A percentile compares a stretch with the other conserved stretches of the same genome.
phyloP scores from a whole-genome alignment of 2,113 vertebrate genomes.

The Petroica traversi region DNA sequence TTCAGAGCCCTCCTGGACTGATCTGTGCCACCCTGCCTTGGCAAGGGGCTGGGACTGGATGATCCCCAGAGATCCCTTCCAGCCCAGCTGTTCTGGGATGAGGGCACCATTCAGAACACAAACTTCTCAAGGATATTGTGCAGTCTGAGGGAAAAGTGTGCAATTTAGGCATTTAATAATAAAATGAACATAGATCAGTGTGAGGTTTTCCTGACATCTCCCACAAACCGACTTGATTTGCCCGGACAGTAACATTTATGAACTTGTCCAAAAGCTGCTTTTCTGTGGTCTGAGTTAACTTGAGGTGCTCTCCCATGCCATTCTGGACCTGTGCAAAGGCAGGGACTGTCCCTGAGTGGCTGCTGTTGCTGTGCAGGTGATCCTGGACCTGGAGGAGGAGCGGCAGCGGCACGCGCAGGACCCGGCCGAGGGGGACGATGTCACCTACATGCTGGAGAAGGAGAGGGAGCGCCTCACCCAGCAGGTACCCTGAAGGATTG shows the following conservation, averaged over 20 bases:
- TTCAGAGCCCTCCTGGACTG: neutral
- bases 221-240: neutral
- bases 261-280: neutral
- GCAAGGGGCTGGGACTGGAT: neutral
- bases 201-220: neutral
- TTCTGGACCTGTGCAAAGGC: accelerated
- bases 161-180: neutral
- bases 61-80: neutral
- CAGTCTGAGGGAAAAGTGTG: neutral
- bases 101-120: accelerated
- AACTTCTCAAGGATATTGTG: neutral
- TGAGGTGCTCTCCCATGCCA: accelerated
- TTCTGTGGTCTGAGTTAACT: accelerated
- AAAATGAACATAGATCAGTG: accelerated
- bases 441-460: constrained; percentile 98
- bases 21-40: neutral
- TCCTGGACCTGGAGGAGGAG: constrained; percentile 95
- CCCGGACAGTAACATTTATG: accelerated
- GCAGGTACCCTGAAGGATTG: constrained; percentile 89
- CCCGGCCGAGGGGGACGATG: constrained; percentile 94
- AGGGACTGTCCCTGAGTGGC: neutral
- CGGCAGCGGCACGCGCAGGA: constrained; percentile 92
- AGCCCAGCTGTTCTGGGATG: accelerated
- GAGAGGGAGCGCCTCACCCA: constrained; percentile 93
- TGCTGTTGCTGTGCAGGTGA: constrained; percentile 78